phyloP scores from a whole-genome alignment of 2,888 invertebrate genomes.

The Leucophenga maculata region DNA sequence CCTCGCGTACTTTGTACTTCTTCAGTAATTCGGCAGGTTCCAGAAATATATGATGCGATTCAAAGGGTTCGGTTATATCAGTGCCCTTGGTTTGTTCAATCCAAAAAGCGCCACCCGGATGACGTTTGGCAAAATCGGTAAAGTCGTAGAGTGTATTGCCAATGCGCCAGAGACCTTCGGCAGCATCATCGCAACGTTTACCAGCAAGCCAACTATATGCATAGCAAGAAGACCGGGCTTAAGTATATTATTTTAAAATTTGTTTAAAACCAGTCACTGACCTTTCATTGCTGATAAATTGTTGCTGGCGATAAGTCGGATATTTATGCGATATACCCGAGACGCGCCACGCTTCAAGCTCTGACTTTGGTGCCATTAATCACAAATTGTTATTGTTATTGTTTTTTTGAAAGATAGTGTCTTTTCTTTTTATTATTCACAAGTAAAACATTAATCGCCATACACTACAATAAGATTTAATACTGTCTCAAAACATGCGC shows the following conservation, averaged over 20 bases:
- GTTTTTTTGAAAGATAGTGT: conserved; percentile 7
- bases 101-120: conserved; percentile 90
- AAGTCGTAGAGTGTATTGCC: conserved; percentile 87
- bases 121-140: conserved; percentile 80
- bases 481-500: background rate
- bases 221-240: background rate
- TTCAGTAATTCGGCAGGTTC: conserved; percentile 76
- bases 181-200: conserved; percentile 79
- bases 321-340: conserved; percentile 64
- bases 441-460: background rate
- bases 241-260: background rate
- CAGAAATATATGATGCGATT: conserved; percentile 79
- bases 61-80: conserved; percentile 86
- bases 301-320: conserved; percentile 62
- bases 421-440: too few relatives aligned
- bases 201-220: conserved; percentile 76
- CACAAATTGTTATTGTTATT: conserved; percentile 10
- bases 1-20: conserved; percentile 78
- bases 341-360: conserved; percentile 56
- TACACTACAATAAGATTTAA: background rate
- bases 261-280: conserved; percentile 44
- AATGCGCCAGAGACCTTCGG: conserved; percentile 84
- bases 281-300: conserved; percentile 55
- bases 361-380: conserved; percentile 49
- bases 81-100: conserved; percentile 80